These are phyloP conservation scores for Tetrapedia diversipes DNA, from an alignment of 2,888 invertebrate species.

Conservation along the genomic window DNA sequence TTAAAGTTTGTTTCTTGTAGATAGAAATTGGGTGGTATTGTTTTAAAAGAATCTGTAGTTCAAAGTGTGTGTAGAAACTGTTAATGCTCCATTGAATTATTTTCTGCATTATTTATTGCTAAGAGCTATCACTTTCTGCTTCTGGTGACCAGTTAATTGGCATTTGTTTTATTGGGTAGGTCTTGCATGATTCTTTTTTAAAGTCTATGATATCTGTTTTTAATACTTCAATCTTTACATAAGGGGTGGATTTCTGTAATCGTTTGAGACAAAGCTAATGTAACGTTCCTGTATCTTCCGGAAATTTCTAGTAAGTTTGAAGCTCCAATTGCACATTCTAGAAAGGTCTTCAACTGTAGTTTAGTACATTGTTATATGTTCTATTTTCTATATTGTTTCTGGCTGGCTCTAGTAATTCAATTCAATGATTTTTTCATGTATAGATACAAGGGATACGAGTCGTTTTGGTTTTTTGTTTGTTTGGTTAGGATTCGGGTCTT, in stretches of 20 bases:
- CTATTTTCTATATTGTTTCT: not conserved
- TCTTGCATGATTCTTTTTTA: not conserved
- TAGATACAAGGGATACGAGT: no score
- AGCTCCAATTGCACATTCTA: not conserved
- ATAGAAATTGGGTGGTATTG: no score
- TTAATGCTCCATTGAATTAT: slow-evolving; percentile 10
- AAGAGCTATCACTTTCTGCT: not conserved
- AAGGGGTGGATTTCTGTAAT: not conserved
- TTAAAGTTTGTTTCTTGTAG: no score
- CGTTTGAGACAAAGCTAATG: not conserved
- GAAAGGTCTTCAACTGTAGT: slow-evolving; percentile 3
- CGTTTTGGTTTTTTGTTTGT: no score
- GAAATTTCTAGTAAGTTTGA: not conserved
- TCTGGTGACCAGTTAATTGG: not conserved
- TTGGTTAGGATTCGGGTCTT: no score
- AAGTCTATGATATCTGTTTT: not conserved
- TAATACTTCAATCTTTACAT: not conserved
- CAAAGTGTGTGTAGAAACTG: not conserved
- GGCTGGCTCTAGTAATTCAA: slow-evolving; percentile 7
- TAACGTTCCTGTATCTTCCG: not conserved
- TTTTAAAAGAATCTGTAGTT: no score
- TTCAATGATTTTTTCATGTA: no score
- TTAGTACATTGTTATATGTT: not conserved
- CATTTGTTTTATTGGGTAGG: not conserved
- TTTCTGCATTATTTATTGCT: not conserved